Percentiles rank a stretch among this genome's conserved stretches.
These are phyloP conservation scores for Psylliodes chrysocephalus DNA, from an alignment of 2,888 invertebrate genomes.

Conservation along the genomic window DNA sequence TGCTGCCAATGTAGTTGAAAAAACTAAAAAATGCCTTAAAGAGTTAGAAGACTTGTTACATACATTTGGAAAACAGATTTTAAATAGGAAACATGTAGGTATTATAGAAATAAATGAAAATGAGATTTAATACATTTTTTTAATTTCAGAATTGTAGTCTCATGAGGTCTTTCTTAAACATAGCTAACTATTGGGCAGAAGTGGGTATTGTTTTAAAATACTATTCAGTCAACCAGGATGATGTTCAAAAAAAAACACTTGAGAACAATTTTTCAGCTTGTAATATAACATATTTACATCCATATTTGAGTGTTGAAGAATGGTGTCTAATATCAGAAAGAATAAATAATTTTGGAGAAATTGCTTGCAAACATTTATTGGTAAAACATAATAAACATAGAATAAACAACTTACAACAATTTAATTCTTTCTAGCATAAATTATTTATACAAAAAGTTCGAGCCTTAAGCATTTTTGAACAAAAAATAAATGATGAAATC, in stretches of 20 bases:
- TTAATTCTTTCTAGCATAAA: constrained; percentile 55
- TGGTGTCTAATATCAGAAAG: constrained; percentile 62
- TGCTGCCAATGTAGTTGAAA: constrained; percentile 52
- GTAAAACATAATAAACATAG: constrained; percentile 36
- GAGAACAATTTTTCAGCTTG: constrained; percentile 54
- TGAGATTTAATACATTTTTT: neutral
- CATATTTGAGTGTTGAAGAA: constrained; percentile 58
- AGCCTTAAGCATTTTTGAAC: constrained; percentile 56
- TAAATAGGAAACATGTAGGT: constrained; percentile 60
- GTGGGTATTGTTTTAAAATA: constrained; percentile 55
- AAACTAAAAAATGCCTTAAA: constrained; percentile 55
- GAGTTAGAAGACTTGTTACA: constrained; percentile 56
- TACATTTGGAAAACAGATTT: constrained; percentile 55
- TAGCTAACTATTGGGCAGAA: constrained; percentile 61
- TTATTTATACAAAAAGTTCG: constrained; percentile 58
- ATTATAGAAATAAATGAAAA: neutral
- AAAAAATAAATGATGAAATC: constrained; percentile 52
- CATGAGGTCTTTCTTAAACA: constrained; percentile 58
- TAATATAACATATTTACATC: constrained; percentile 59
- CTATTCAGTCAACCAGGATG: constrained; percentile 53
- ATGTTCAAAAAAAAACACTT: constrained; percentile 43
- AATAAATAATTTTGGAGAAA: constrained; percentile 62
- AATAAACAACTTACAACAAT: neutral
- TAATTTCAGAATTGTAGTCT: constrained; percentile 56
- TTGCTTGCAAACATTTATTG: constrained; percentile 56